These are phyloP conservation scores for Actinopyga echinites DNA, from an alignment of 53 echinoderm and acorn worm genomes.

Conservation along the genomic window DNA sequence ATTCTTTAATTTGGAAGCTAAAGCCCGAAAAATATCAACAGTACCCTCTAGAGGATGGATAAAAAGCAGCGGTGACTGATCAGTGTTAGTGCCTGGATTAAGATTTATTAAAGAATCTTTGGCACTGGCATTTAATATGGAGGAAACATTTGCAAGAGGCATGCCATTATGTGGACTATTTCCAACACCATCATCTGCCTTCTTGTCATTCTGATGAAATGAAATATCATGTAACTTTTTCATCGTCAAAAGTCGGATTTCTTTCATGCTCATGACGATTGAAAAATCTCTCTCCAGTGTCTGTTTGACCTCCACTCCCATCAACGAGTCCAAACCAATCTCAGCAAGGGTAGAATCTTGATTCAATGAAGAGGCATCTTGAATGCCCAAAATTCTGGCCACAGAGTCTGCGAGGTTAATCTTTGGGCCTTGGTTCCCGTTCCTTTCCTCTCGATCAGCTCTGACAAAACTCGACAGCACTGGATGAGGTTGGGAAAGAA, in stretches of 20 bases:
- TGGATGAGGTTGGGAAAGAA: conserved; percentile 64
- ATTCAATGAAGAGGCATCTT: conserved; percentile 62
- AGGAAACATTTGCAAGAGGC: conserved; percentile 61
- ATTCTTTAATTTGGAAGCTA: conserved; percentile 41
- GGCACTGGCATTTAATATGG: conserved; percentile 37
- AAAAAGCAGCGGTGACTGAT: conserved; percentile 51
- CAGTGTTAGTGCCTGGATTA: conserved; percentile 14
- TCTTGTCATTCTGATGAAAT: neutral
- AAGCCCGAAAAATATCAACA: conserved; percentile 45
- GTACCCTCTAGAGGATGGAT: conserved; percentile 81
- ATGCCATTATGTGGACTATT: neutral
- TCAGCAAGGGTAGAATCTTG: conserved; percentile 72
- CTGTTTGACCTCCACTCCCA: conserved; percentile 85
- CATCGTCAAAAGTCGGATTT: conserved; percentile 71
- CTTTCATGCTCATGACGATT: conserved; percentile 70
- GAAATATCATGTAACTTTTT: conserved; percentile 61
- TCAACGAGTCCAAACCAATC: conserved; percentile 77
- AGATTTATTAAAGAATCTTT: conserved; percentile 57
- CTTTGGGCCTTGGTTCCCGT: conserved; percentile 34
- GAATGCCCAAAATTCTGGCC: conserved; percentile 69
- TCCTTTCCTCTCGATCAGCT: conserved; percentile 35
- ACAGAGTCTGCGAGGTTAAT: conserved; percentile 55
- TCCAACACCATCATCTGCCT: no score
- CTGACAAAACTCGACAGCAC: conserved; percentile 70
- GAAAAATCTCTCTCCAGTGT: conserved; percentile 76